Base-by-base conservation (phyloP, 1,140 invertebrate genomes). In the Cylas formicarius region DNA sequence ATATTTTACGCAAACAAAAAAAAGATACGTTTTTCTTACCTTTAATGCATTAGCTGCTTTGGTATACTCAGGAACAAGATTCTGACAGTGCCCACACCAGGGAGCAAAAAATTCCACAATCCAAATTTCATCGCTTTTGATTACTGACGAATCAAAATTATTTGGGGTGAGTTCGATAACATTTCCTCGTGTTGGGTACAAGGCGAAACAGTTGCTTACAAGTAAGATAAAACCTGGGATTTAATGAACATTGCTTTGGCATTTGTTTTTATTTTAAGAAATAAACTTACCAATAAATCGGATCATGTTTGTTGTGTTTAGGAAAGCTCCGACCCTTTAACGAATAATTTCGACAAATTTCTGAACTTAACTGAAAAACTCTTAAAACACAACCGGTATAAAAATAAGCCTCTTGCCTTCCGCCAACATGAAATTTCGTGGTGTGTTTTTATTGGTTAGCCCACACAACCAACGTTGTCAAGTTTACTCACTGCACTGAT, bases 41-140 rank as follows among this genome's bases (percentile, higher is more conserved):
- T 91, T 93, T 1, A 95, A 66, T 0, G 88, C 90, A 52, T 73
- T 81, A 5, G 91, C 90, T 27, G 84, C 80, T 73, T 94, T 94
- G 40, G 82, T 76, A 67, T 93, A 93, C 65, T 93, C 90, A 1
- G 89, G 84, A 22, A 82, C 84, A 18, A 92, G 68, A 34, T 74
- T 74, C 58, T 90, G 77, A 64, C 89, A 90, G 61, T 91, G 88
- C 18, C 84, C 84, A 68, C 86, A 93, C 91, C 91, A 96, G 1
- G 90, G 90, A 1, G 91, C 91, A 70, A 77, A 96, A 67, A 94
- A 96, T 63, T 93, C 89, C n/a, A 96, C 84, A 32, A 96, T 70
- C 90, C 90, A 95, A 29, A 96, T 68, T 56, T 83, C 77, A 70
- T 94, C 85, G 52, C 86, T 80, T 50, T 90, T 77, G 36, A 83